phyloP scores from a whole-genome alignment of 2,888 invertebrate genomes.

The Eupithecia subfuscata region DNA sequence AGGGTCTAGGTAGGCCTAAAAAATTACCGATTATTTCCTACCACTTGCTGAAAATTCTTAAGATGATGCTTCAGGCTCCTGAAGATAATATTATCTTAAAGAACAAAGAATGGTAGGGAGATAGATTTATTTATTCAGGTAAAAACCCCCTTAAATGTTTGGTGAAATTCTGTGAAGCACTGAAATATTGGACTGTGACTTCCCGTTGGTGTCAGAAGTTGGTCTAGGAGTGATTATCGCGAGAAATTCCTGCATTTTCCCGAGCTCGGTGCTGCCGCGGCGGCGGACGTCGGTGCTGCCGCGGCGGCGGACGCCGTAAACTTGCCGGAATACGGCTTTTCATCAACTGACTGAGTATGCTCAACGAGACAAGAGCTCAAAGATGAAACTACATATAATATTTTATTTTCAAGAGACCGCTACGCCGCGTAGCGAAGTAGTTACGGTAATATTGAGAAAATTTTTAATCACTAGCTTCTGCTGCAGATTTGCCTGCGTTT shows the following conservation, averaged over 20 bases:
- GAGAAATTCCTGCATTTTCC: neutral
- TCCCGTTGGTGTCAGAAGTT: neutral
- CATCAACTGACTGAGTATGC: conserved; percentile 20
- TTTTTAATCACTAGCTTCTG: neutral
- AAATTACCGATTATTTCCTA: neutral
- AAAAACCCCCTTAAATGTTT: neutral
- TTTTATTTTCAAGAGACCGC: neutral
- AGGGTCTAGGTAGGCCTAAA: neutral
- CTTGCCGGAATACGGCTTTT: conserved; percentile 44
- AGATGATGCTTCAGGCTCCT: neutral
- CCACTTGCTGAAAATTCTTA: neutral
- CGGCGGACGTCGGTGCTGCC: too few relatives aligned
- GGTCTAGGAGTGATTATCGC: neutral
- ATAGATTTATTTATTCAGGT: neutral
- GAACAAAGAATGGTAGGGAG: neutral
- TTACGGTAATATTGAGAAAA: too few relatives aligned
- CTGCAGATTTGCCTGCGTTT: neutral
- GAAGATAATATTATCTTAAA: neutral
- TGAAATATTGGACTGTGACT: neutral
- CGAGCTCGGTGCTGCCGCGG: neutral
- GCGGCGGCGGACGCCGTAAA: conserved; percentile 44
- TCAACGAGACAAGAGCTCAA: neutral
- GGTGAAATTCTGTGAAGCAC: neutral
- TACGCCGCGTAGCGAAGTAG: neutral
- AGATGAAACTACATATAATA: neutral